Base-by-base conservation (phyloP, 2,797 vertebrate species). In the Linurgus olivaceus region DNA sequence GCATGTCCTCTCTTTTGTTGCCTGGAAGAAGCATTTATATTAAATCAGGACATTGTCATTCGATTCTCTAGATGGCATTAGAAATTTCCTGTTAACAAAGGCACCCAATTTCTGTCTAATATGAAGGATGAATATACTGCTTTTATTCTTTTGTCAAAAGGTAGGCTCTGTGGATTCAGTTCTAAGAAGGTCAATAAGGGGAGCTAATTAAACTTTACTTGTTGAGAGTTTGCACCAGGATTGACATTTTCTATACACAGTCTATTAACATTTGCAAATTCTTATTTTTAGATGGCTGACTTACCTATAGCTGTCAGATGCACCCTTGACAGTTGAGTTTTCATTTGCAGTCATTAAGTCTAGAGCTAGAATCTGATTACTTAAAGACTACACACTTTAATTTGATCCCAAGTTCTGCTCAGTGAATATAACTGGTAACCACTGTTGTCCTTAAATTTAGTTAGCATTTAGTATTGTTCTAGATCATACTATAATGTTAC, bases 211-310 rank as follows among this genome's bases (percentile, higher is more conserved):
- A 95, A 93, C 63, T 91, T 88, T 17, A 44, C 38, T 88, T 84
- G 33, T 90, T 79, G 74, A 65, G 59, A 74, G 40, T 91, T 89
- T 96, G 75, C 61, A 91, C 78, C 75, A 92, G 92, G 86, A 87
- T 71, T 95, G 93, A 92, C 92, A 86, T 96, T 96, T 96, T 86
- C 80, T 79, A 59, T 71, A 88, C 71, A 79, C 33, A 76, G 55
- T 92, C 57, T 95, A 87, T 87, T 93, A 96, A 93, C 88, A 95
- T 95, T 90, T 96, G 31, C 59, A 76, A 52, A 71, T 93, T 87
- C 71, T 92, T 92, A 76, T 73, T 93, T 95, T 96, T 78, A 81
- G 88, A 65, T 90, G 90, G 51, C 44, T 8, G 29, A 73, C 80
- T 95, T 86, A 51, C 17, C 80, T 90, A 10, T 82, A 92, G 74